Base-by-base conservation (phyloP, 2,888 invertebrate genomes). In the Candidula unifasciata region DNA sequence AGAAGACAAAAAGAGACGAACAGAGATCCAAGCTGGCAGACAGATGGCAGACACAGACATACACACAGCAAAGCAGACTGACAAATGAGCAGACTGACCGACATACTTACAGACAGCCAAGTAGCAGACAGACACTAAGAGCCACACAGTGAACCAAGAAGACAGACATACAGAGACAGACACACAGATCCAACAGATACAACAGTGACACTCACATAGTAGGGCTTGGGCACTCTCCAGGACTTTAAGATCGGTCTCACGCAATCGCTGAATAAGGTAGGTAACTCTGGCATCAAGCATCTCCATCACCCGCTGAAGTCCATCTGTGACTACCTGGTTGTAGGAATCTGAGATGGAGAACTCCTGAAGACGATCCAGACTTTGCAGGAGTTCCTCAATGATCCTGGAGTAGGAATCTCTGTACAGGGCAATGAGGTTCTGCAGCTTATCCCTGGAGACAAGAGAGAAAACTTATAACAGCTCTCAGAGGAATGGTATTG, bases 311-410 rank as follows among this genome's bases (percentile, higher is more conserved):
- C 52, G 30, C 33, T 77, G 27, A 6, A 82, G 2, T 24, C 21
- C 68, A 1, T 24, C 21, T 0, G 64, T 18, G 5, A 85, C 69
- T 1, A 78, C 52, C 21, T 82, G 37, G n/a, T 57, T 74, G 54
- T 83, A 80, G n/a, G 68, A 27, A 21, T 80, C 73, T 18, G 68
- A 64, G 35, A 85, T 21, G 8, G 82, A 79, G 68, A 69, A 85
- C 37, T 68, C 37, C 13, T 73, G 44, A 60, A 85, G 24, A 0
- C 44, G 3, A 18, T 80, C 66, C 5, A 85, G 52, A 18, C 54
- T 60, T 2, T 64, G 24, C 10, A 44, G 16, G 16, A 80, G 66
- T n/a, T 54, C 0, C 52, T 52, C 18, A 27, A 85, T 27, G 24
- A 68, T 8, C 6, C 33, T 74, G 24, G 16, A 18, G 83, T 80